Conservation (phyloP, 1,140 invertebrate genomes). For the Drosophila dunni region DNA sequence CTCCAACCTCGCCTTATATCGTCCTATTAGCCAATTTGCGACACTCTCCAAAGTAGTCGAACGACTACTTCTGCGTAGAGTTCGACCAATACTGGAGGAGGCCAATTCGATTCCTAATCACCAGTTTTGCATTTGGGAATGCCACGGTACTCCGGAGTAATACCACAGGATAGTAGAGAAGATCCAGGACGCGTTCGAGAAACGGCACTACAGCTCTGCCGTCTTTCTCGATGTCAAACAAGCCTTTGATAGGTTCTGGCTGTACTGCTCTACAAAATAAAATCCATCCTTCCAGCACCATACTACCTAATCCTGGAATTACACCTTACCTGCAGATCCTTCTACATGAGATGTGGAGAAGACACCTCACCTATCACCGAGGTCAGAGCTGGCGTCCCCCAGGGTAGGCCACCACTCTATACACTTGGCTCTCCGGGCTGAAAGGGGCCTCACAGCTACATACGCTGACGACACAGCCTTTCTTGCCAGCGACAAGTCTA, state of each 20-base stretch:
- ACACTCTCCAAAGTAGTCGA: not conserved
- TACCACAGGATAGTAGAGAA: not conserved
- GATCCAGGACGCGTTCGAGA: conserved; percentile 4
- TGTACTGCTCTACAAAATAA: no score
- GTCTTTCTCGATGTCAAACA: not conserved
- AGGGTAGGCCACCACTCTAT: no score
- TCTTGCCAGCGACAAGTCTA: no score
- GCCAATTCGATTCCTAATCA: conserved; percentile 18
- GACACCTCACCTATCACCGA: no score
- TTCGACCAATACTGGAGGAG: conserved; percentile 13
- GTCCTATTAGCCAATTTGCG: not conserved
- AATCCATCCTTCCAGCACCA: no score
- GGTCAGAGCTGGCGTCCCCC: no score
- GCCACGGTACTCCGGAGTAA: conserved; percentile 1
- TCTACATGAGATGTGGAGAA: no score
- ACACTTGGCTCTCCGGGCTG: no score
- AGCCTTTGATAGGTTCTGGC: conserved; percentile 2
- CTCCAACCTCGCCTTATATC: not conserved
- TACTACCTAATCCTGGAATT: no score
- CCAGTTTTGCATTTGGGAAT: conserved; percentile 22
- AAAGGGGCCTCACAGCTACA: no score
- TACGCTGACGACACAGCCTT: no score
- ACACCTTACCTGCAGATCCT: no score
- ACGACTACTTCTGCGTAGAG: not conserved
- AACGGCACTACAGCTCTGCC: conserved; percentile 1